A percentile compares a stretch with the other conserved stretches of the same genome.
Evolutionary conservation across 2,888 invertebrate species (phyloP).

Genomic region (Polymixis flavicincta): DNA sequence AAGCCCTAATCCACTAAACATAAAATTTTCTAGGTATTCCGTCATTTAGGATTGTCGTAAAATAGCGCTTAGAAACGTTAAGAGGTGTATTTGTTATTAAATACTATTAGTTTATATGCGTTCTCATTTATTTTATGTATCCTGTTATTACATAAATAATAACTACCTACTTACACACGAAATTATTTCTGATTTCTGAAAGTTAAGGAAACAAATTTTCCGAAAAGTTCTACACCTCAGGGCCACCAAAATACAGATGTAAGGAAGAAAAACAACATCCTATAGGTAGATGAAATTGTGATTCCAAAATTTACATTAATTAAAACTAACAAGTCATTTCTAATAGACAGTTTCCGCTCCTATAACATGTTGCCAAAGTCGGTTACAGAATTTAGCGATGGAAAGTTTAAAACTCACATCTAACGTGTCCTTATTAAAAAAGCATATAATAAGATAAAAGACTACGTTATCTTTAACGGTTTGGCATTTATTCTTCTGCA

Average conservation of each 20-base stretch:
- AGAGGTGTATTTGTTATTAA: neutral
- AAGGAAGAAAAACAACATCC: neutral
- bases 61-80: constrained; percentile 6
- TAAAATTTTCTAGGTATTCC: neutral
- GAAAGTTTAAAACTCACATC: too few relatives aligned
- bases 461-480: too few relatives aligned
- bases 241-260: neutral
- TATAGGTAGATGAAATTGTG: too few relatives aligned
- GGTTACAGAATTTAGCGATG: too few relatives aligned
- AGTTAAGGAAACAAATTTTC: neutral
- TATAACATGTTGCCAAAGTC: too few relatives aligned
- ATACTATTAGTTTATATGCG: neutral
- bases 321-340: too few relatives aligned
- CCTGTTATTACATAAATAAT: neutral
- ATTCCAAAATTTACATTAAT: too few relatives aligned
- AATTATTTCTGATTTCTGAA: neutral
- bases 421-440: too few relatives aligned
- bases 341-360: too few relatives aligned
- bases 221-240: too few relatives aligned
- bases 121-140: constrained; percentile 3
- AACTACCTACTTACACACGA: neutral
- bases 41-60: constrained; percentile 20
- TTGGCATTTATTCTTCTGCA: too few relatives aligned
- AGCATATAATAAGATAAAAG: too few relatives aligned
- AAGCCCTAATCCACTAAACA: neutral